phyloP scores from a whole-genome alignment of 2,113 vertebrate species.

The Mesembrinibis cayennensis region DNA sequence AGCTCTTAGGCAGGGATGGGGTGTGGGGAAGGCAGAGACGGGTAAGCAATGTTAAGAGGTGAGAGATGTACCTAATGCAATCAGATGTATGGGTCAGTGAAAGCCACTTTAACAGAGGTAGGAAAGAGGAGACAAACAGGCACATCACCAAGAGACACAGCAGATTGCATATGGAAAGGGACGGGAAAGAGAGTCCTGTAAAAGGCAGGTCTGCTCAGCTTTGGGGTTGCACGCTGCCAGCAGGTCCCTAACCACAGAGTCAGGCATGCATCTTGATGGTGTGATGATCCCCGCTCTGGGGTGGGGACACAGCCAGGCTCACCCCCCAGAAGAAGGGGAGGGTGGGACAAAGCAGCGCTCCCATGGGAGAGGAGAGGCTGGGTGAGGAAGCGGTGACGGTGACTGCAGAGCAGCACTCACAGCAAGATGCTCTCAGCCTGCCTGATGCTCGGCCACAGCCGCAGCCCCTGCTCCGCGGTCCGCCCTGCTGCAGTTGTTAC shows the following conservation, averaged over 20 bases:
- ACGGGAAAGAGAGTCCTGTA: background rate
- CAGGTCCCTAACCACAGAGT: background rate
- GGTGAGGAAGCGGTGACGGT: background rate
- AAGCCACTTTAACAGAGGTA: background rate
- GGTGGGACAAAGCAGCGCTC: background rate
- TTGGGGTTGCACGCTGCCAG: background rate
- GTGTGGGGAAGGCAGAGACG: background rate
- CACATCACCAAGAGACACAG: background rate
- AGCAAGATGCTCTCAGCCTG: background rate
- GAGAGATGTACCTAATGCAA: background rate
- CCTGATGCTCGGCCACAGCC: background rate
- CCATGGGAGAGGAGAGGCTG: background rate
- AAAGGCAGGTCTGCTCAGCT: background rate
- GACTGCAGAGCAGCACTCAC: background rate
- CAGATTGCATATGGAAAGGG: background rate
- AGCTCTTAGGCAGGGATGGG: background rate
- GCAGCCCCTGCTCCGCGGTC: background rate
- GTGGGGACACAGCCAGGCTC: background rate
- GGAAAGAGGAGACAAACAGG: background rate
- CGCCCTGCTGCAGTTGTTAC: background rate
- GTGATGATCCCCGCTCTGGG: background rate
- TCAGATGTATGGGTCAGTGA: background rate
- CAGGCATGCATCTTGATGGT: background rate
- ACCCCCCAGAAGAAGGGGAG: background rate
- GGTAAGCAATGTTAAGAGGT: accelerated